Evolutionary conservation across 2,888 invertebrate genomes (phyloP).

Genomic region (Chloromyia formosa): DNA sequence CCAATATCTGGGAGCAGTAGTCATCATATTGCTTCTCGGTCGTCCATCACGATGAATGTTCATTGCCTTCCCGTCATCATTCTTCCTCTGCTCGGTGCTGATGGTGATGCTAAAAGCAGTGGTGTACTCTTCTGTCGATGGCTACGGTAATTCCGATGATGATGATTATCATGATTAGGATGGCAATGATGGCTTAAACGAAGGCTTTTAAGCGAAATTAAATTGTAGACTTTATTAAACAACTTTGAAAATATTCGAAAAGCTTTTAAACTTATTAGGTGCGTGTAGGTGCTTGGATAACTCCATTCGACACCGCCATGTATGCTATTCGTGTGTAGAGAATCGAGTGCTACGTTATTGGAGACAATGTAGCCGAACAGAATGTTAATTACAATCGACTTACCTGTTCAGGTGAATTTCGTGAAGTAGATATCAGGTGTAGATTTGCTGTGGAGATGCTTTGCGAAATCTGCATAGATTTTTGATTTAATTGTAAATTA

Average conservation of each 20-base stretch:
- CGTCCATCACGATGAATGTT: conserved; percentile 17
- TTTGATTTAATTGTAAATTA: too few relatives aligned
- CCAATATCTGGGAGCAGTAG: conserved; percentile 26
- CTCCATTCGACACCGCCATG: neutral
- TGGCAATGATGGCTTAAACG: conserved; percentile 41
- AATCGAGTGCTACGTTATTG: neutral
- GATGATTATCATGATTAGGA: conserved; percentile 37
- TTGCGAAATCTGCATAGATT: too few relatives aligned
- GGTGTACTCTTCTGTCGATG: neutral
- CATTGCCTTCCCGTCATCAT: neutral
- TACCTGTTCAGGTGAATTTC: neutral
- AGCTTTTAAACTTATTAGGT: conserved; percentile 50
- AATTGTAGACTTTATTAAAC: conserved; percentile 47
- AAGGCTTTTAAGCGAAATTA: conserved; percentile 47
- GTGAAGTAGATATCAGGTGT: neutral
- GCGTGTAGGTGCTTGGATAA: neutral
- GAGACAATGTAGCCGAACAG: neutral
- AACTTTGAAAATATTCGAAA: conserved; percentile 48
- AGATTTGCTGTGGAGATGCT: neutral
- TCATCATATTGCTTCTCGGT: conserved; percentile 8
- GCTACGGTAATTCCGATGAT: conserved; percentile 2
- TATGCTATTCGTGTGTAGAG: neutral
- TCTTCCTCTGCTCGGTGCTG: neutral
- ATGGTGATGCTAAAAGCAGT: neutral
- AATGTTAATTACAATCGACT: neutral